Conservation (phyloP, 2,888 invertebrate genomes). For the Eupelmus urozonus region DNA sequence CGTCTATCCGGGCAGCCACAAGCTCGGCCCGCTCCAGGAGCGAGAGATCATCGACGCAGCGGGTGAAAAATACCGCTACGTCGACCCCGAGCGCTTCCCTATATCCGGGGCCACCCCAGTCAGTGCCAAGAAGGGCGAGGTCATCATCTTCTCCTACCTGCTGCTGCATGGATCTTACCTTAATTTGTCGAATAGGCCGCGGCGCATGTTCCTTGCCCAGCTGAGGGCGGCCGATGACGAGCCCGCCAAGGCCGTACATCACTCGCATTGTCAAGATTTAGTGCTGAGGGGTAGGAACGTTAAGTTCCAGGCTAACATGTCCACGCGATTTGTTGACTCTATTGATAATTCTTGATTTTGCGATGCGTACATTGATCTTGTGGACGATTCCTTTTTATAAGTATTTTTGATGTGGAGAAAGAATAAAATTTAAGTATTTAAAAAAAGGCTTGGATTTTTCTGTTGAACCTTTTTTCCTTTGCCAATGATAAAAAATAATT, state of each 20-base stretch:
- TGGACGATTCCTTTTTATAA: constrained; percentile 2
- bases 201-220: constrained; percentile 81
- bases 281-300: constrained; percentile 79
- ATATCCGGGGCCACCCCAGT: constrained; percentile 79
- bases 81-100: constrained; percentile 78
- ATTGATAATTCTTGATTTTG: constrained; percentile 26
- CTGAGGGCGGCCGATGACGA: constrained; percentile 80
- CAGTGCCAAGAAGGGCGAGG: constrained; percentile 79
- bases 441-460: too few relatives aligned
- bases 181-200: constrained; percentile 77
- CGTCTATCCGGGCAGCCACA: constrained; percentile 81
- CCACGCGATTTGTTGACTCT: constrained; percentile 66
- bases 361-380: neutral
- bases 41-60: constrained; percentile 75
- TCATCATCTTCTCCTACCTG: constrained; percentile 81
- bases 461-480: too few relatives aligned
- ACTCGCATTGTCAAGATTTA: constrained; percentile 80
- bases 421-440: constrained; percentile 11
- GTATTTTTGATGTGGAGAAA: neutral
- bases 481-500: too few relatives aligned
- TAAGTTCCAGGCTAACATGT: constrained; percentile 73
- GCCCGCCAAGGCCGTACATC: constrained; percentile 76
- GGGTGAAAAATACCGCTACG: constrained; percentile 78
- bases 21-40: constrained; percentile 80
- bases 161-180: constrained; percentile 81